Evolutionary conservation across 2,113 vertebrate species (phyloP), one percentile per base, ranked within the genome.

Genomic region (Xiphophorus hellerii): DNA sequence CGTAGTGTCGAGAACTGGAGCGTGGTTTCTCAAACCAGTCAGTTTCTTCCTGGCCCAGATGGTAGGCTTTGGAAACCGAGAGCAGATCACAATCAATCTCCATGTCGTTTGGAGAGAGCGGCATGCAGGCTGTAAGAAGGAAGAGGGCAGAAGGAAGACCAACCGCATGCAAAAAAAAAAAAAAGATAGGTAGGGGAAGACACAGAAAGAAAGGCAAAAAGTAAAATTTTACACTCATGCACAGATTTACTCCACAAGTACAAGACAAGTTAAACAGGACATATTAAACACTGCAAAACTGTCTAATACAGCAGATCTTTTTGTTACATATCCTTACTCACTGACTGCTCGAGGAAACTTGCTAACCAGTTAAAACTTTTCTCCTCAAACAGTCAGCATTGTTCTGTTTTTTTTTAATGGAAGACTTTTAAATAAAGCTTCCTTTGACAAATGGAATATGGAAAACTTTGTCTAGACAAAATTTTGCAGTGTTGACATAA

Each of bases 21-120:
- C 97, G 96, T 44, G 98, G 98, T 89, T 99, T 99, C 95, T 99
- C 98, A 95, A 99, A 99, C 98, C 98, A 99, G 95, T 99, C 98
- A 25, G 98, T 99, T 94, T 99, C 98, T 93, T 99, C 98, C 94
- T 99, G 97, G 91, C 98, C 97, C 93, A 99, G 96, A 94, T 99
- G 97, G 96, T 99, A 99, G 87, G 98, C 98, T 99, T 99, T 94
- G 83, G 96, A 96, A 98, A 99, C 95, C 97, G 97, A 97, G 97
- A 97, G 97, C 94, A 98, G 96, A 96, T 95, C 93, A 97, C 94
- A 94, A 92, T 99, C 96, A 99, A 95, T 96, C 90, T 94, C 91
- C 89, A 83, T 69, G 88, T 93, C 86, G 90, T 89, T 90, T 27
- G 76, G 88, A 80, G 91, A 90, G 89, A 87, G 89, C 90, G 91